Percentiles rank a stretch among this genome's conserved stretches.
Conservation (phyloP, 2,888 invertebrate genomes). For the Limnephilus marmoratus region DNA sequence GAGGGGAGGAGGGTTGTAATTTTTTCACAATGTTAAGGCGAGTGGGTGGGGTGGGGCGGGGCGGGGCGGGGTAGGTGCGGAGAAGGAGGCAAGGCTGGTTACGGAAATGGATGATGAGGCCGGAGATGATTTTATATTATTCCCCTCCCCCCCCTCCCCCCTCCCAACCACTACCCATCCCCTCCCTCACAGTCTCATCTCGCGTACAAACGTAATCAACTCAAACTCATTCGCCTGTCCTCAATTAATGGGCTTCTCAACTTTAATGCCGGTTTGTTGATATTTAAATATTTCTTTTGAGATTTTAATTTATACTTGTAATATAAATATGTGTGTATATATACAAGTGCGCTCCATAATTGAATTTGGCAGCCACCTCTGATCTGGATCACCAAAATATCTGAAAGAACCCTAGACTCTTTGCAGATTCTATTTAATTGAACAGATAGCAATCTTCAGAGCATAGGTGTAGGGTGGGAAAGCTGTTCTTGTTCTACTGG, state of each 20-base stretch:
- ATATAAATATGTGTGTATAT: no score
- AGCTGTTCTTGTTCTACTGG: no score
- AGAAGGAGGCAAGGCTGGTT: not conserved
- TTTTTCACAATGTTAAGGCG: slow-evolving; percentile 37
- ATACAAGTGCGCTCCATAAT: no score
- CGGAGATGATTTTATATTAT: slow-evolving; percentile 59
- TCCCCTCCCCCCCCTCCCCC: slow-evolving; percentile 31
- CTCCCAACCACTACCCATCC: slow-evolving; percentile 3
- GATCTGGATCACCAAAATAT: no score
- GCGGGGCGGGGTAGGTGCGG: not conserved
- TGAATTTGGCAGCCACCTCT: no score
- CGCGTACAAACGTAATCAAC: slow-evolving; percentile 54
- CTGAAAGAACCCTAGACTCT: no score
- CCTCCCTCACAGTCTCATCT: slow-evolving; percentile 34
- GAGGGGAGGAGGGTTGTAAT: not conserved
- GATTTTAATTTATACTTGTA: no score
- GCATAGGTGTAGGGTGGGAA: no score
- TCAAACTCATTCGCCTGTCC: slow-evolving; percentile 47
- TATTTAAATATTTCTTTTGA: not conserved
- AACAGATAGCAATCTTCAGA: no score
- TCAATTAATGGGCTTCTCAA: slow-evolving; percentile 21
- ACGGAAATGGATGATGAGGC: slow-evolving; percentile 27
- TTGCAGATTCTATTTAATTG: no score
- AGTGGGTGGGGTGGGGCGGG: not conserved
- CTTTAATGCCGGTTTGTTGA: not conserved